phyloP scores from a whole-genome alignment of 2,888 invertebrate genomes.

The Limnephilus marmoratus region DNA sequence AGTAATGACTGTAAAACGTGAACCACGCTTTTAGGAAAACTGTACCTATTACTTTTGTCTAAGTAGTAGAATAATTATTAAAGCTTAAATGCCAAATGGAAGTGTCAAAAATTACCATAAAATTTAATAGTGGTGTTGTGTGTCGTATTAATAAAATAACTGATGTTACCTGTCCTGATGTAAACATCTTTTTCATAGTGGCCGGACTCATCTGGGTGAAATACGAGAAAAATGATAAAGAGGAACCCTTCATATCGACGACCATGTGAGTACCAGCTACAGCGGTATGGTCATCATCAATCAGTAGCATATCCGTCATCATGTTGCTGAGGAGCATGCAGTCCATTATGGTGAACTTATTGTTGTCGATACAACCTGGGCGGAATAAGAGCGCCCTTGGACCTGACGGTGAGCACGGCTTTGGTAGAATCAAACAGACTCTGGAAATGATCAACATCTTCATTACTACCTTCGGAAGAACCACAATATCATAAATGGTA shows the following conservation, averaged over 20 bases:
- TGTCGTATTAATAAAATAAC: background rate
- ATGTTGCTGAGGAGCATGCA: conserved; percentile 69
- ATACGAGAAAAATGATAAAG: conserved; percentile 71
- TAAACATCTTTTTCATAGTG: conserved; percentile 76
- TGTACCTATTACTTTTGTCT: too few relatives aligned
- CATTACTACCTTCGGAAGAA: background rate
- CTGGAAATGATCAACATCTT: conserved; percentile 12
- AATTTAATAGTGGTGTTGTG: background rate
- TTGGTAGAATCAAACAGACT: conserved; percentile 68
- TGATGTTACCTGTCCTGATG: conserved; percentile 70
- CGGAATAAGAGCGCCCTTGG: conserved; percentile 77
- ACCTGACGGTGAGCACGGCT: conserved; percentile 69
- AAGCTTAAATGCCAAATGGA: background rate
- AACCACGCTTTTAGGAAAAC: too few relatives aligned
- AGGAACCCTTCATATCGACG: conserved; percentile 75
- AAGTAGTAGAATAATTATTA: too few relatives aligned
- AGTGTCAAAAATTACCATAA: background rate
- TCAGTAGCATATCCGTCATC: conserved; percentile 72
- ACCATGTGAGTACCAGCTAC: conserved; percentile 73
- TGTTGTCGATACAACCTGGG: conserved; percentile 74
- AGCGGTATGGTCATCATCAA: conserved; percentile 76
- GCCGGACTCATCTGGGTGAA: conserved; percentile 76
- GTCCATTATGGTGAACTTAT: conserved; percentile 70
- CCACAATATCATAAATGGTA: background rate
- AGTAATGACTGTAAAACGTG: too few relatives aligned